Evolutionary conservation across 2,888 invertebrate species (phyloP), one percentile per base, ranked within the genome.

Genomic region (Zaprionus lineosus): DNA sequence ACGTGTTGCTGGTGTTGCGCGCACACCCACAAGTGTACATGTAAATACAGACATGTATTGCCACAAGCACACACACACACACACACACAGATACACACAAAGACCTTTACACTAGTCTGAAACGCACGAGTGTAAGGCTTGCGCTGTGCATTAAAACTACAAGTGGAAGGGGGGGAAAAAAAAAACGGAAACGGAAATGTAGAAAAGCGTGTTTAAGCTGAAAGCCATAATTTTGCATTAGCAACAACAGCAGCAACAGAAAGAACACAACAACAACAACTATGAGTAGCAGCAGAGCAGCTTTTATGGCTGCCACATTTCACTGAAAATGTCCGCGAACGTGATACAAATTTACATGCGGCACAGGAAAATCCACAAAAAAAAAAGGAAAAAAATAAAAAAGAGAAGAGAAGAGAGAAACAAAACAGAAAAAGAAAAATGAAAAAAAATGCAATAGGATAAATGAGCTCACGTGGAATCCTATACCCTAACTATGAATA

Each of bases 151-250:
- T 74, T 82, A 71, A 60, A 65, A 66, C 71, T 66, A 71, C 62
- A 66, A 53, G 24, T 48, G 59, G 50, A 51, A 26, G 43, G 51
- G 46, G 48, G 77, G 84, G 86, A 84, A 84, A 79, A 82, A 86
- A 83, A 86, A 77, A 84, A n/a, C 81, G 84, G 86, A 84, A 84
- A 79, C 84, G 84, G 84, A 86, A 77, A 84, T 84, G 84, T 81
- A 70, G n/a, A n/a, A 41, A 67, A 78, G 74, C 72, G 74, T 74
- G 74, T 78, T 74, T 63, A 41, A 68, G 67, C 75, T 65, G 66
- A 74, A 74, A 73, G 60, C 79, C 70, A 78, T 84, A 69, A 84
- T 84, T 84, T 70, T 65, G 74, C 71, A 74, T 75, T 79, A 74
- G 66, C 64, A 57, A 34, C 71, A 47, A 31, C 16, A 62, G 33